Evolutionary conservation across 2,888 invertebrate species (phyloP).

Genomic region (Apamea anceps): DNA sequence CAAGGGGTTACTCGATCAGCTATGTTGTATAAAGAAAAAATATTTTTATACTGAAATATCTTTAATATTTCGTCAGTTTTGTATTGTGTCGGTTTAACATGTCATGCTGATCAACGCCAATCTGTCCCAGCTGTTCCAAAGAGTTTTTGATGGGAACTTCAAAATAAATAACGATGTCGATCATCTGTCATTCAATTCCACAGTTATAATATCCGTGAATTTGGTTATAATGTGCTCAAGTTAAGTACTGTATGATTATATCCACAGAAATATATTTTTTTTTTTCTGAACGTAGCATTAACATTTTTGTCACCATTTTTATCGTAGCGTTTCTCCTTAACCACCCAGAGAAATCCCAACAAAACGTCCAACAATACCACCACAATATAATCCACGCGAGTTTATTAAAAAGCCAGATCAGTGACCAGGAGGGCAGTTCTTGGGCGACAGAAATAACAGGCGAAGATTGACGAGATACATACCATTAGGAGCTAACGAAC

Average conservation of each 20-base stretch:
- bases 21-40: background rate
- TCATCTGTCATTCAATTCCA: background rate
- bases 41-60: background rate
- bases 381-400: conserved; percentile 56
- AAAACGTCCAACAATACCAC: conserved; percentile 29
- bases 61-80: background rate
- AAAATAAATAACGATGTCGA: background rate
- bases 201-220: background rate
- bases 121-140: background rate
- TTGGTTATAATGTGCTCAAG: background rate
- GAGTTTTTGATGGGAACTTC: background rate
- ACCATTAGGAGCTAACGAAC: conserved; percentile 84
- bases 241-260: background rate
- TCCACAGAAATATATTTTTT: background rate
- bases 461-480: conserved; percentile 82
- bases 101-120: background rate
- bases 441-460: conserved; percentile 81
- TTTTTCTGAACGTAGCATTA: background rate
- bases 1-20: background rate
- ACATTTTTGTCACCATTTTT: background rate
- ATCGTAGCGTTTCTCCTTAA: background rate
- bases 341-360: conserved; percentile 3
- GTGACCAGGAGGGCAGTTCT: conserved; percentile 62
- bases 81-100: background rate
- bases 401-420: conserved; percentile 66